Evolutionary conservation across 2,113 vertebrate species (phyloP).

Genomic region (Anas platyrhynchos): DNA sequence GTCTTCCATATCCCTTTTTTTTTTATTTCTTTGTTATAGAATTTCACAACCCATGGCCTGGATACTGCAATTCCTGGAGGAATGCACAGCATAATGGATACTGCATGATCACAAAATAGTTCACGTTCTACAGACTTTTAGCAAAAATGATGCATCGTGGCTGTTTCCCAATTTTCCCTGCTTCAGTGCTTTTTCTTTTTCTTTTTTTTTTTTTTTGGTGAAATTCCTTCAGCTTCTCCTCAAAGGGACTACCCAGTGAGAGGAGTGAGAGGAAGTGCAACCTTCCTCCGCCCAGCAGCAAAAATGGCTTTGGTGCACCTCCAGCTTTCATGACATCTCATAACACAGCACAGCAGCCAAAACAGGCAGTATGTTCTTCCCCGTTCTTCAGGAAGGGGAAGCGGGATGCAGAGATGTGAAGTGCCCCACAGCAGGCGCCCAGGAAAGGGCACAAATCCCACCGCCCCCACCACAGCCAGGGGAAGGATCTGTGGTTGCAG

Average conservation of each 20-base stretch:
- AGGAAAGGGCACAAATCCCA: fast-evolving
- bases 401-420: fast-evolving
- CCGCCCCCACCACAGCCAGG: background rate
- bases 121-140: background rate
- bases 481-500: fast-evolving
- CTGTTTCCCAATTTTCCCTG: background rate
- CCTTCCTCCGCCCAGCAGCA: slow-evolving; percentile 2
- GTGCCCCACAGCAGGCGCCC: background rate
- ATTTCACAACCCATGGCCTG: background rate
- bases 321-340: background rate
- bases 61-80: slow-evolving; percentile 3
- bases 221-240: background rate
- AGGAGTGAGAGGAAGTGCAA: background rate
- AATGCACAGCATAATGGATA: background rate
- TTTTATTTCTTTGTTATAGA: background rate
- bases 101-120: background rate
- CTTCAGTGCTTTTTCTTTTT: background rate
- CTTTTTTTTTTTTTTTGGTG: background rate
- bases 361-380: fast-evolving
- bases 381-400: fast-evolving
- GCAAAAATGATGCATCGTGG: background rate
- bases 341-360: fast-evolving
- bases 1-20: background rate
- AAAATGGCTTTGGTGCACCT: background rate
- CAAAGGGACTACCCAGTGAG: background rate